Base-by-base conservation (phyloP, 2,797 vertebrate genomes). In the Sebastes umbrosus region DNA sequence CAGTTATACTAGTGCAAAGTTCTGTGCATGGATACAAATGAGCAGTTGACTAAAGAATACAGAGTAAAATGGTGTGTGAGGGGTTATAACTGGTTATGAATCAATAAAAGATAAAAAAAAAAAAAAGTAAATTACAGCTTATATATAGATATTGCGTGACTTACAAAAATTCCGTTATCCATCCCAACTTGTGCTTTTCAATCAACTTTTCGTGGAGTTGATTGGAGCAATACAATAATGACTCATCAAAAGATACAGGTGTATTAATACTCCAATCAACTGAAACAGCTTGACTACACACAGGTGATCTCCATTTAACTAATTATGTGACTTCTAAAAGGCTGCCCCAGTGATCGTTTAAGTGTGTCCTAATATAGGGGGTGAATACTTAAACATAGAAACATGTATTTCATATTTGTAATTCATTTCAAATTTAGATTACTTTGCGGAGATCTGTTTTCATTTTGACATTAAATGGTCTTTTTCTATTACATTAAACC, bases 21-120 rank as follows among this genome's bases (percentile, higher is more conserved):
- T 16, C 39, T 43, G 39, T 16, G 6, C 39, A 43, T 0, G 39
- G 39, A 43, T 43, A 36, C 0, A 36, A 43, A 43, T 0, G 39
- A 43, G 0, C 5, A 16, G 6, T 43, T 43, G 39, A 16, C 39
- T 43, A 43, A 43, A 43, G 14, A 16, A 43, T 43, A 0, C 39
- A 43, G 39, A 16, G 39, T 43, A 43, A 0, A 43, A 16, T 43
- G 39, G 14, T 43, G 39, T 43, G 39, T 16, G 39, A 43, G 39
- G 39, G 39, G 14, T 43, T 43, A 43, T 0, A 43, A 43, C 39
- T 16, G 39, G 14, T 43, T 43, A 7, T 43, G 14, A 43, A 43
- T 1, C 39, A 43, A 43, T 43, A 43, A 43, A 43, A 16, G 39
- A 43, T 14, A 6, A 43, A 43, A 39, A 12, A 4, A 34, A 4